These are phyloP conservation scores for Latrodectus elegans DNA, from an alignment of 2,888 invertebrate species.

Conservation along the genomic window DNA sequence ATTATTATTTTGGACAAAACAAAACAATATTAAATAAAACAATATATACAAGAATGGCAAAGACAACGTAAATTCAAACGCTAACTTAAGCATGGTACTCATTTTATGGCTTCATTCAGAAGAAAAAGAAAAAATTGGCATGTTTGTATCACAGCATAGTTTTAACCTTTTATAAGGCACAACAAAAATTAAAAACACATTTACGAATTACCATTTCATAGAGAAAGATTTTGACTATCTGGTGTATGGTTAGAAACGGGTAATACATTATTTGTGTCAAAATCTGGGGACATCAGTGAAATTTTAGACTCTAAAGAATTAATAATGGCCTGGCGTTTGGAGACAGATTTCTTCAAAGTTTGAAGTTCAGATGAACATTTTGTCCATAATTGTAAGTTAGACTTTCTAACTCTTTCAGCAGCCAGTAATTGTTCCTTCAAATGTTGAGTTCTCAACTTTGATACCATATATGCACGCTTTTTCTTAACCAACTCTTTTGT, in stretches of 20 bases:
- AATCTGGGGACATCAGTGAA: not conserved
- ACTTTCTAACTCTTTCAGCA: conserved; percentile 30
- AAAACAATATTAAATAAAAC: too few species aligned
- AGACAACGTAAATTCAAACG: too few species aligned
- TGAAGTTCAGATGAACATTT: conserved; percentile 20
- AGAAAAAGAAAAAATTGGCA: not conserved
- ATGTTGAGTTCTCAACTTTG: conserved; percentile 38
- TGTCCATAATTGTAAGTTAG: conserved; percentile 39
- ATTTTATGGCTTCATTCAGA: too few species aligned
- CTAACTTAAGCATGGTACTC: too few species aligned
- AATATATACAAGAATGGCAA: too few species aligned
- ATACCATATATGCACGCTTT: conserved; percentile 24
- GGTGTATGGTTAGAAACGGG: not conserved
- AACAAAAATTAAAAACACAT: too few species aligned
- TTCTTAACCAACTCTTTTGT: conserved; percentile 14
- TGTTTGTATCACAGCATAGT: not conserved
- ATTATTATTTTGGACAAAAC: too few species aligned
- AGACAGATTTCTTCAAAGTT: conserved; percentile 20
- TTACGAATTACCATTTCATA: too few species aligned
- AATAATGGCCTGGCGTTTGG: conserved; percentile 16
- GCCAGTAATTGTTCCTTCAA: conserved; percentile 48
- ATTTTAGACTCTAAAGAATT: conserved; percentile 18
- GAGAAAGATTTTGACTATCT: not conserved
- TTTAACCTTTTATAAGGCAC: not conserved
- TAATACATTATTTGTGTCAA: not conserved